phyloP scores from a whole-genome alignment of 2,888 invertebrate species.

The Octodonta nipae region DNA sequence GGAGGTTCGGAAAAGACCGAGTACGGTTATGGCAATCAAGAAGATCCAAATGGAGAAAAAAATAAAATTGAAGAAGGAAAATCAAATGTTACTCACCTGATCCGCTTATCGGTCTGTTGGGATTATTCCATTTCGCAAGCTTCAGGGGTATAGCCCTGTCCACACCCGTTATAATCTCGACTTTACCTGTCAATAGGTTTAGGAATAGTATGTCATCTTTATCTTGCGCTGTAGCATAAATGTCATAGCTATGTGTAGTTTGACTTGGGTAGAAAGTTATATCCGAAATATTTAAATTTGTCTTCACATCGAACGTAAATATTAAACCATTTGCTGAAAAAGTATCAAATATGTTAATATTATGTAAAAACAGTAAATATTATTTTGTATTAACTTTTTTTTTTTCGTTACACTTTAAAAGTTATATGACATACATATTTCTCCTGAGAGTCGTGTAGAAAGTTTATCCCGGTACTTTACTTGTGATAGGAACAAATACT shows the following conservation, averaged over 20 bases:
- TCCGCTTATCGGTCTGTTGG: slow-evolving; percentile 51
- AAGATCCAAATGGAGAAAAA: too few relatives aligned
- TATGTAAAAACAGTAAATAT: slow-evolving; percentile 6
- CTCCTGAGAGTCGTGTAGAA: too few relatives aligned
- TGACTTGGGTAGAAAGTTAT: slow-evolving; percentile 60
- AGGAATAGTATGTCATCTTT: slow-evolving; percentile 59
- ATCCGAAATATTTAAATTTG: slow-evolving; percentile 57
- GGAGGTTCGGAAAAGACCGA: too few relatives aligned
- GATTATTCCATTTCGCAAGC: slow-evolving; percentile 49
- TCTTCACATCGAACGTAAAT: slow-evolving; percentile 61
- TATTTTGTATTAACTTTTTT: too few relatives aligned
- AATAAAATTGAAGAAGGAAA: background rate
- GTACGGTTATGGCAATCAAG: too few relatives aligned
- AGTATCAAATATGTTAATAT: too few relatives aligned
- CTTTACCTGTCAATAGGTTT: slow-evolving; percentile 58
- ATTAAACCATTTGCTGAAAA: slow-evolving; percentile 47
- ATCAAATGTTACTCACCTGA: slow-evolving; percentile 33
- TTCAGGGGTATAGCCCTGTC: slow-evolving; percentile 45
- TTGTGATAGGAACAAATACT: too few relatives aligned
- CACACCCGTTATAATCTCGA: slow-evolving; percentile 62
- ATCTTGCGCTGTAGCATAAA: slow-evolving; percentile 57
- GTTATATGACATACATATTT: too few relatives aligned
- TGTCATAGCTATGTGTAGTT: slow-evolving; percentile 57
- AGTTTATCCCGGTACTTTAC: too few relatives aligned
- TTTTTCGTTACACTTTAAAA: too few relatives aligned